Conservation (phyloP, 2,888 invertebrate species). For the Venusia cambrica region DNA sequence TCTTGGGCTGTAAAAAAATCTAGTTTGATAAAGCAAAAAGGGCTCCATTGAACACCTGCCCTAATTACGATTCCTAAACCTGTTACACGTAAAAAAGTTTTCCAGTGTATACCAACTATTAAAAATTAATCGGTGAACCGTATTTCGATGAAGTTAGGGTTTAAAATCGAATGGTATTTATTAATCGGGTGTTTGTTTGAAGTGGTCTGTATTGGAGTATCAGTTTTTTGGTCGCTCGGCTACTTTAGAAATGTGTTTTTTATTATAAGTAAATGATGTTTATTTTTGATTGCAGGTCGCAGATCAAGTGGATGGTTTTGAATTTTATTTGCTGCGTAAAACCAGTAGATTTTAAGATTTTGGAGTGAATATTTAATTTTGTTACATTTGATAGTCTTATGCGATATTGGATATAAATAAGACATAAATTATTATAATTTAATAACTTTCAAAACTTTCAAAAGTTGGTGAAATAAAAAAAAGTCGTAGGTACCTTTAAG, state of each 20-base stretch:
- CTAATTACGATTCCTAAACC: constrained; percentile 67
- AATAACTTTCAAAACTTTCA: too few species aligned
- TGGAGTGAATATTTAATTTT: too few species aligned
- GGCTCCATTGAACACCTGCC: constrained; percentile 65
- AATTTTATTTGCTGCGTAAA: constrained; percentile 34
- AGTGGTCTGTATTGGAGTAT: constrained; percentile 19
- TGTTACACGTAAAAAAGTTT: constrained; percentile 43
- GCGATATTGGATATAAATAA: too few species aligned
- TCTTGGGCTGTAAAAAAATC: constrained; percentile 32
- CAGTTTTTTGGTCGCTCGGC: constrained; percentile 52
- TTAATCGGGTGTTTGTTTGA: neutral
- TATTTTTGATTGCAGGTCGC: constrained; percentile 40
- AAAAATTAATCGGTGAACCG: neutral
- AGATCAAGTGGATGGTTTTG: constrained; percentile 30
- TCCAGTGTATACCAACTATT: constrained; percentile 6
- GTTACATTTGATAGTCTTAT: too few species aligned
- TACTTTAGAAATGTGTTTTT: constrained; percentile 67
- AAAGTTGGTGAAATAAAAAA: too few species aligned
- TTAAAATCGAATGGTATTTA: constrained; percentile 24
- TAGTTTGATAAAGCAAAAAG: constrained; percentile 46
- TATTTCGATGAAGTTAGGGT: constrained; percentile 27
- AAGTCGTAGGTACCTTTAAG: too few species aligned
- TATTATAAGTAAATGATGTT: constrained; percentile 45
- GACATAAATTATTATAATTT: too few species aligned
- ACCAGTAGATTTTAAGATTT: constrained; percentile 14